phyloP scores from a whole-genome alignment of 2,797 vertebrate species.

The Tarsius wallacei region DNA sequence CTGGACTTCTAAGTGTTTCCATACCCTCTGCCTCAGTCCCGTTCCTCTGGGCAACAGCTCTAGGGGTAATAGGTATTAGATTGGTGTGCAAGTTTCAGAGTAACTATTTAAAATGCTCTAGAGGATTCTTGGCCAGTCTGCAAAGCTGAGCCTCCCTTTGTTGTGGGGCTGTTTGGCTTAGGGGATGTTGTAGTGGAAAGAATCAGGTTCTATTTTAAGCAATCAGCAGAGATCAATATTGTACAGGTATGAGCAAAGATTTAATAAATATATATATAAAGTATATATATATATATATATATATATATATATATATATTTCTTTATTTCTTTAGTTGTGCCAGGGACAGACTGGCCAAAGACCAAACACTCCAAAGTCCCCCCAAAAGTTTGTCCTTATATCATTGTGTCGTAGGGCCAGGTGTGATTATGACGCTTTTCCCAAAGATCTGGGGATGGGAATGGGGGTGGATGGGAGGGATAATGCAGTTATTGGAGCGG shows the following conservation, averaged over 20 bases:
- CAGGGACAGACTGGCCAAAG: conserved; percentile 82
- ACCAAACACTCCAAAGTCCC: conserved; percentile 80
- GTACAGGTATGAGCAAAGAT: conserved; percentile 87
- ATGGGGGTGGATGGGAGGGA: conserved; percentile 11
- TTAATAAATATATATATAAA: conserved; percentile 88
- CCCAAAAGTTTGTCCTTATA: conserved; percentile 69
- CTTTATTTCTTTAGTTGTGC: conserved; percentile 78
- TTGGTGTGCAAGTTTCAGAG: conserved; percentile 60
- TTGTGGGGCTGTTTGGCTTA: conserved; percentile 63
- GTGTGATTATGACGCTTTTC: conserved; percentile 90
- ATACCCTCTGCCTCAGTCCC: conserved; percentile 41
- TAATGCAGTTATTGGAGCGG: conserved; percentile 41
- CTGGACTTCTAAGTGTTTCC: conserved; percentile 62
- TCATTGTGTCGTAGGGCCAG: conserved; percentile 84
- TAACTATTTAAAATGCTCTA: conserved; percentile 71
- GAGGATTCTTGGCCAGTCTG: conserved; percentile 57
- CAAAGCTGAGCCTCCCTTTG: conserved; percentile 69
- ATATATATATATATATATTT: background rate
- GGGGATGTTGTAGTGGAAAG: conserved; percentile 76
- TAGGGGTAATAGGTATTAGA: conserved; percentile 61
- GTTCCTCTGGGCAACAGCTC: conserved; percentile 56
- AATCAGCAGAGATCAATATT: conserved; percentile 89
- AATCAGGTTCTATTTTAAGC: conserved; percentile 89
- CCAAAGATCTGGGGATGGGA: conserved; percentile 87
- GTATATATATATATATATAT: background rate